phyloP scores from a whole-genome alignment of 2,888 invertebrate species.

The Automeris io region DNA sequence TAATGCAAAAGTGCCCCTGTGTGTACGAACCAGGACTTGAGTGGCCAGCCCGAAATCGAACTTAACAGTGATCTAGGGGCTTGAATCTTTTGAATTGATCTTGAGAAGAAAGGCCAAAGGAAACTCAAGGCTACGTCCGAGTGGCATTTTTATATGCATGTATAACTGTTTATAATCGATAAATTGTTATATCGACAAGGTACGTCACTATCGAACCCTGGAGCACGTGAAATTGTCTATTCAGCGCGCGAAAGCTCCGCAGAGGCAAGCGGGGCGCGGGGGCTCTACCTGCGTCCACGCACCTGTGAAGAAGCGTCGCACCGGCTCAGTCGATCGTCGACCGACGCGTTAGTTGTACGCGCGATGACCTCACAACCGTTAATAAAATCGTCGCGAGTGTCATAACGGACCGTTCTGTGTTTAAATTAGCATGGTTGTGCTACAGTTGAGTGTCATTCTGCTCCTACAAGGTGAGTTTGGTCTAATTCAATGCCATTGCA shows the following conservation, averaged over 20 bases:
- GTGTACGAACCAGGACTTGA: too few species aligned
- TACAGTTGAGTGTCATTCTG: conserved; percentile 38
- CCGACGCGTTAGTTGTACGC: conserved; percentile 32
- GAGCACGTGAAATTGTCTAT: conserved; percentile 49
- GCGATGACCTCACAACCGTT: conserved; percentile 41
- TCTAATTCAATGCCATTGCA: conserved; percentile 10
- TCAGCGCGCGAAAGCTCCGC: conserved; percentile 55
- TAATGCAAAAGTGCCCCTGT: too few species aligned
- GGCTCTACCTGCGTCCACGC: conserved; percentile 31
- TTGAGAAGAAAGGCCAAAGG: too few species aligned
- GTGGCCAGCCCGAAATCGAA: too few species aligned
- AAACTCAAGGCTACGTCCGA: too few species aligned
- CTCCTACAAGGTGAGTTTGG: conserved; percentile 40
- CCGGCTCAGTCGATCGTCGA: conserved; percentile 39
- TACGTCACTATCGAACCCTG: conserved; percentile 26
- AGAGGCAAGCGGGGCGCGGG: conserved; percentile 13
- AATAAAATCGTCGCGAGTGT: conserved; percentile 51
- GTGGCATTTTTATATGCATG: too few species aligned
- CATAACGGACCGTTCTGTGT: conserved; percentile 33
- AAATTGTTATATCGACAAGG: conserved; percentile 10
- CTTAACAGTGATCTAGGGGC: too few species aligned
- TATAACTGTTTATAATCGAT: conserved; percentile 10
- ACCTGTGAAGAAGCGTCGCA: conserved; percentile 39
- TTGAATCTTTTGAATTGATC: too few species aligned
- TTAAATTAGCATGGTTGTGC: conserved; percentile 56